Conservation (phyloP, 1,140 invertebrate genomes). For the Frieseomelitta varia region DNA sequence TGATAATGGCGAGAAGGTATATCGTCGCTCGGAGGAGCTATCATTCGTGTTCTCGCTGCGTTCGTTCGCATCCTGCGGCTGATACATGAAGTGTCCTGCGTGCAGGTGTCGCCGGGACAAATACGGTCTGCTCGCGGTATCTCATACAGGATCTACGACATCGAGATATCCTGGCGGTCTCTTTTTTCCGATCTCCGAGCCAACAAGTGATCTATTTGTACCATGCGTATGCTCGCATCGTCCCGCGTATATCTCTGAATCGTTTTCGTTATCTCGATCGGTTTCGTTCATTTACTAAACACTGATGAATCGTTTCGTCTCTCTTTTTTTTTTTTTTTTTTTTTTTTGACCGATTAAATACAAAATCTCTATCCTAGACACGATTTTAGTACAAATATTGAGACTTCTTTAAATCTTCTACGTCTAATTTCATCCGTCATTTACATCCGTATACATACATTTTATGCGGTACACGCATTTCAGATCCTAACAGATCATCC, state of each 20-base stretch:
- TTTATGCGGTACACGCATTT: background rate
- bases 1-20: conserved; percentile 64
- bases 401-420: too few relatives aligned
- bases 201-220: conserved; percentile 52
- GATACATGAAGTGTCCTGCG: conserved; percentile 71
- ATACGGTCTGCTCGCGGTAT: conserved; percentile 66
- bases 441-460: too few relatives aligned
- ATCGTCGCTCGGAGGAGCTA: conserved; percentile 45
- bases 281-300: background rate
- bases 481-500: background rate
- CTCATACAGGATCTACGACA: conserved; percentile 71
- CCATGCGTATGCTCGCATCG: conserved; percentile 25
- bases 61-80: conserved; percentile 50
- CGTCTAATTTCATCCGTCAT: too few relatives aligned
- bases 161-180: conserved; percentile 59
- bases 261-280: background rate
- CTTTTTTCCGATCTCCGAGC: conserved; percentile 44
- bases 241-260: background rate
- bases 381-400: too few relatives aligned
- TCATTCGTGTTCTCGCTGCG: conserved; percentile 63
- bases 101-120: conserved; percentile 75
- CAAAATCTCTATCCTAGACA: too few relatives aligned
- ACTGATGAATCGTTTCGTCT: background rate
- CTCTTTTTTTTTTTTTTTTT: background rate
- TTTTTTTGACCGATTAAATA: background rate